Evolutionary conservation across 2,113 vertebrate species (phyloP), one percentile per base, ranked within the genome.

Genomic region (Oostethus manadensis): DNA sequence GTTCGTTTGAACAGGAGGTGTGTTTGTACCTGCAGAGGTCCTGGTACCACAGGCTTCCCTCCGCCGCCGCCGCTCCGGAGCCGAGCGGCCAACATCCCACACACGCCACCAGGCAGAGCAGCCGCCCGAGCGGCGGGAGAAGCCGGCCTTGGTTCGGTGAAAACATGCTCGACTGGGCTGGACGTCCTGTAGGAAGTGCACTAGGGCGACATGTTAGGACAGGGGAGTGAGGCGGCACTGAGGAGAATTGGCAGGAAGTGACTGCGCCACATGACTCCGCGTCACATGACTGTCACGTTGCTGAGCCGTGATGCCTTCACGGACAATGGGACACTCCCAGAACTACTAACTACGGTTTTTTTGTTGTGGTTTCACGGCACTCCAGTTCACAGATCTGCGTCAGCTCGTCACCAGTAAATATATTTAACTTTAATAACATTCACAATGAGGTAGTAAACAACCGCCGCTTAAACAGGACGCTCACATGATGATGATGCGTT

Each of bases 1-100:
- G 18, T 13, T 49, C 46, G 49, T 58, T 33, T 18, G 14, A 23
- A 10, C 11, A 21, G 20, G 56, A 69, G 72, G 71, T 78, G 56
- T 71, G 66, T 72, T 57, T 33, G 70, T 78, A 87, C 86, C 86
- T 81, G 86, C 86, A 87, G 22, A 87, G 84, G 58, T 86, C 82
- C 76, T 62, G 84, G 78, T 82, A 85, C 86, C 77, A 81, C 55
- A 5, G 64, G 18, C 60, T 66, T 20, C 45, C 56, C 54, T 38
- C 11, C 33, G 10, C 51, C 5, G 10, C 53, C 18, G 51, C 38
- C 26, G 74, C 81, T 64, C 55, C 69, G 46, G 55, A 73, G 54
- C 58, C 68, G 47, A 62, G 44, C 33, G 22, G 29, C 45, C 71
- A 20, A 38, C 49, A 79, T 3, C 66, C 75, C 48, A 70, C 23